Evolutionary conservation across 2,113 vertebrate genomes (phyloP).

Genomic region (Campylorhamphus procurvoides): DNA sequence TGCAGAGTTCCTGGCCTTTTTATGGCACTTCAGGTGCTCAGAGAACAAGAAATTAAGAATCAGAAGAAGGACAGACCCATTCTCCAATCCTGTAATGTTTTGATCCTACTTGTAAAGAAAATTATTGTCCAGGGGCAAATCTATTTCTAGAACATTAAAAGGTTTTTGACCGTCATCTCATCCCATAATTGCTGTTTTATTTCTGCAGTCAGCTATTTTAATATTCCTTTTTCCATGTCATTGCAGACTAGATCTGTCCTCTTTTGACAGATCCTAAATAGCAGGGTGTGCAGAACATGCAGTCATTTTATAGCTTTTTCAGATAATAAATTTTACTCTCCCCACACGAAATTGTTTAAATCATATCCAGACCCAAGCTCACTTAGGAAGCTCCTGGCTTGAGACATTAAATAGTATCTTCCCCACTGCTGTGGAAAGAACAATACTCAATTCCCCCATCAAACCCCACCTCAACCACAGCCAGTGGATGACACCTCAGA

Average conservation of each 20-base stretch:
- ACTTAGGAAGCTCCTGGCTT: background rate
- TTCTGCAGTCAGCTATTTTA: background rate
- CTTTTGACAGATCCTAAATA: background rate
- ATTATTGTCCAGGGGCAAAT: background rate
- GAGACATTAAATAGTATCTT: background rate
- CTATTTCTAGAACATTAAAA: background rate
- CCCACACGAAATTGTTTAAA: background rate
- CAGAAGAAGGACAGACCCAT: background rate
- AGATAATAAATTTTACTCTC: constrained; percentile 13
- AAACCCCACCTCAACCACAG: background rate
- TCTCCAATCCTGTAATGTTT: background rate
- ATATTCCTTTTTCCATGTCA: background rate
- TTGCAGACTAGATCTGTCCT: background rate
- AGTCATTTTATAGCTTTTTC: background rate
- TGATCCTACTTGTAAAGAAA: background rate
- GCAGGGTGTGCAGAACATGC: background rate
- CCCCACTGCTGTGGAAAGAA: background rate
- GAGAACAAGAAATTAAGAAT: background rate
- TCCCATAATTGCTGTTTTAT: background rate
- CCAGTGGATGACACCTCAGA: background rate
- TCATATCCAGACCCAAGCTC: background rate
- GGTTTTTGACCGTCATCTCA: background rate
- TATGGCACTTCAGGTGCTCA: background rate
- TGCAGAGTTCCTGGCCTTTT: background rate
- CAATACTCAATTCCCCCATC: background rate